phyloP scores from a whole-genome alignment of 2,888 invertebrate species.

The Stenichneumon culpator region DNA sequence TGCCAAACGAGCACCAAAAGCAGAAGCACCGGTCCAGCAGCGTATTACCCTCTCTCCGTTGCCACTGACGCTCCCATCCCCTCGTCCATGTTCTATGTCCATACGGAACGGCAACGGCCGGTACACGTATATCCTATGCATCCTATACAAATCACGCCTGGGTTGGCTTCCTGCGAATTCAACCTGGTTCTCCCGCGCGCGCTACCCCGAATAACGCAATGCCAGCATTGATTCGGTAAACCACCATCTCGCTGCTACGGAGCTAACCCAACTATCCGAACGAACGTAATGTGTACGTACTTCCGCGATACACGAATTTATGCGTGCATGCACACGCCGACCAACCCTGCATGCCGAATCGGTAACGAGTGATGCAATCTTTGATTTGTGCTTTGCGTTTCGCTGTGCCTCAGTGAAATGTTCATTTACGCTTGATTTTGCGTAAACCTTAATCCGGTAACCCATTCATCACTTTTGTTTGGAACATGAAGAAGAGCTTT shows the following conservation, averaged over 20 bases:
- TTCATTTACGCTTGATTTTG: background rate
- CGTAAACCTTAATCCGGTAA: background rate
- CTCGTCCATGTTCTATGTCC: conserved; percentile 9
- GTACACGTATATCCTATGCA: conserved; percentile 20
- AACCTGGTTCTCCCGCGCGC: conserved; percentile 28
- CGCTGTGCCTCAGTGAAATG: background rate
- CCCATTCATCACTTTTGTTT: background rate
- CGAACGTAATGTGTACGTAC: conserved; percentile 62
- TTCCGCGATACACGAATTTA: conserved; percentile 60
- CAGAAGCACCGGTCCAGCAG: background rate
- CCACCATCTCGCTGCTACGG: conserved; percentile 53
- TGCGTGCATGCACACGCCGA: conserved; percentile 24
- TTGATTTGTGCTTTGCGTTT: conserved; percentile 11
- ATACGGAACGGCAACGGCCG: background rate
- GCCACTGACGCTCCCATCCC: background rate
- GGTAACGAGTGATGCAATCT: conserved; percentile 16
- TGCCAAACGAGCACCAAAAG: conserved; percentile 12
- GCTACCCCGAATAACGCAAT: conserved; percentile 43
- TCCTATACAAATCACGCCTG: conserved; percentile 63
- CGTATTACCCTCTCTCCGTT: conserved; percentile 32
- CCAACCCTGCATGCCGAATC: conserved; percentile 1
- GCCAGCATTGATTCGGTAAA: conserved; percentile 59
- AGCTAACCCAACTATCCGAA: conserved; percentile 62
- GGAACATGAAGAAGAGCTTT: background rate
- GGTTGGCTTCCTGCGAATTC: conserved; percentile 63